phyloP scores from a whole-genome alignment of 2,888 invertebrate genomes.

The Anticlea derivata region DNA sequence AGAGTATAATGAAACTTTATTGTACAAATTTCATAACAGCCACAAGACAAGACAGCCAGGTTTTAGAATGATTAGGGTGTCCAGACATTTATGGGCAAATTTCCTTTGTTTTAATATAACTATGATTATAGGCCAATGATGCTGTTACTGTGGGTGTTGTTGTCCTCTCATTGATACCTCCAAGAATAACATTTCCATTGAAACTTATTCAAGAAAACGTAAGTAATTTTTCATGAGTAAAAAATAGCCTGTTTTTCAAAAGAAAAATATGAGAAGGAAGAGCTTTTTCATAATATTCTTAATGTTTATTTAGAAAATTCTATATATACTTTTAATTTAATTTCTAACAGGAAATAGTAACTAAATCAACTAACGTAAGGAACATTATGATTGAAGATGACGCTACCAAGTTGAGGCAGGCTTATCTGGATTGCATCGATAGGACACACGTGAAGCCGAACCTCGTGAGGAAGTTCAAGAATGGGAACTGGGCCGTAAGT shows the following conservation, averaged over 20 bases:
- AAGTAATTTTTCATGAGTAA: background rate
- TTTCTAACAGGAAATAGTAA: background rate
- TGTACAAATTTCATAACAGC: too few relatives aligned
- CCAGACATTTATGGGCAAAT: too few relatives aligned
- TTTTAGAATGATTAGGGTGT: too few relatives aligned
- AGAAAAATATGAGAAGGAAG: too few relatives aligned
- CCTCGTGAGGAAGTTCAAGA: conserved; percentile 38
- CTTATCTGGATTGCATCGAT: conserved; percentile 49
- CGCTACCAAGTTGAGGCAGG: conserved; percentile 16
- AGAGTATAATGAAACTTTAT: too few relatives aligned
- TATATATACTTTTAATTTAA: too few relatives aligned
- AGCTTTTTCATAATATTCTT: too few relatives aligned
- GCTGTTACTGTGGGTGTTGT: background rate
- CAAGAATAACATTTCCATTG: background rate
- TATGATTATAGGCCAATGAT: background rate
- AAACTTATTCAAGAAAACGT: background rate
- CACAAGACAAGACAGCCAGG: too few relatives aligned
- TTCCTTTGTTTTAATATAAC: too few relatives aligned
- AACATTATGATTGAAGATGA: conserved; percentile 2
- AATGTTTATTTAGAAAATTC: too few relatives aligned
- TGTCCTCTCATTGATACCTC: background rate
- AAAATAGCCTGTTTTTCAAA: too few relatives aligned
- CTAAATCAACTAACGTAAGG: too few relatives aligned
- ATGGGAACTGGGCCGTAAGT: conserved; percentile 40
- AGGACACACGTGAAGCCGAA: conserved; percentile 44